Percentiles rank a stretch among this genome's conserved stretches.
phyloP scores from a whole-genome alignment of 2,797 vertebrate genomes.

The Poecile montanus region DNA sequence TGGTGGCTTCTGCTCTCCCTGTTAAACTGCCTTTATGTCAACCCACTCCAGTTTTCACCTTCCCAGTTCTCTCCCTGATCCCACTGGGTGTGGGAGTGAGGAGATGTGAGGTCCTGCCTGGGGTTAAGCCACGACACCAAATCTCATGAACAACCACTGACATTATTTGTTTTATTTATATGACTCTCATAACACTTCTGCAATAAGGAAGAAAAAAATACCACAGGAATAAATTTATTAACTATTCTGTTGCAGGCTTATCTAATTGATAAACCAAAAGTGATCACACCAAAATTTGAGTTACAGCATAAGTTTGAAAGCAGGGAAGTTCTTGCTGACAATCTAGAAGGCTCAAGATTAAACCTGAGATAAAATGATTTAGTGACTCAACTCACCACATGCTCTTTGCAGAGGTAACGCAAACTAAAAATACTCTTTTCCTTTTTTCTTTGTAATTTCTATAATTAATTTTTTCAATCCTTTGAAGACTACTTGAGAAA shows the following conservation, averaged over 20 bases:
- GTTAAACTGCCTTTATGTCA: not conserved
- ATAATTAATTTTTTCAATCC: not conserved
- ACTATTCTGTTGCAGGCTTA: not conserved
- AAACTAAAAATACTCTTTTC: not conserved
- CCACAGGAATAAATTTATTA: not conserved
- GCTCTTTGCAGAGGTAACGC: not conserved
- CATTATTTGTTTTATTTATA: not conserved
- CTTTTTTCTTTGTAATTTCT: not conserved
- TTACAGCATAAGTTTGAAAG: not conserved
- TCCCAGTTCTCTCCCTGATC: rapidly evolving
- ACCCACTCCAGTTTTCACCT: not conserved
- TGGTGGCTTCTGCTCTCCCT: not conserved
- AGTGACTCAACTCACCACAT: not conserved
- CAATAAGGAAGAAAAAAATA: not conserved
- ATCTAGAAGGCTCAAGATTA: not conserved
- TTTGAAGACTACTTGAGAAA: not conserved
- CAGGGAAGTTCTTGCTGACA: not conserved
- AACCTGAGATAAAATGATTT: not conserved
- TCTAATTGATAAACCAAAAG: not conserved
- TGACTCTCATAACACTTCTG: not conserved
- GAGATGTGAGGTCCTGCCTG: not conserved
- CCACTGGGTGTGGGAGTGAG: not conserved
- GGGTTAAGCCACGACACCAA: not conserved
- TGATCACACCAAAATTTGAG: not conserved
- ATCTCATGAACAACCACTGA: not conserved